Conservation (phyloP, 2,888 invertebrate genomes). For the Lepas anatifera region DNA sequence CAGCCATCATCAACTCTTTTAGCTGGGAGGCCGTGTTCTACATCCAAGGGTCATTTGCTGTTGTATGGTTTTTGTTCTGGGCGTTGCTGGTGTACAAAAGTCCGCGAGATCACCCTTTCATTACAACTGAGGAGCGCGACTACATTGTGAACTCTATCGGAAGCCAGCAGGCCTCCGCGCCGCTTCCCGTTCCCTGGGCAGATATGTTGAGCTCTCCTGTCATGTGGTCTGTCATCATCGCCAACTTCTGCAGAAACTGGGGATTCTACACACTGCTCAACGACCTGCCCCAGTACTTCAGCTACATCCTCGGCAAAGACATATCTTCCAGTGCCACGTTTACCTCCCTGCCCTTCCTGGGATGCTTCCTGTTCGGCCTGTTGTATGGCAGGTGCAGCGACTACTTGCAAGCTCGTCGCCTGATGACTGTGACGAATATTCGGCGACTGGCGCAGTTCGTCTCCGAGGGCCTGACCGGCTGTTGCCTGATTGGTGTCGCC, state of each 20-base stretch:
- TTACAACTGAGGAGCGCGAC: constrained; percentile 11
- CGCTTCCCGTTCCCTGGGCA: not conserved
- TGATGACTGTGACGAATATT: not conserved
- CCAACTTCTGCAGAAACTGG: constrained; percentile 15
- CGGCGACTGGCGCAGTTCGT: constrained; percentile 1
- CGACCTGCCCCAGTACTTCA: constrained; percentile 15
- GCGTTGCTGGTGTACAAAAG: constrained; percentile 8
- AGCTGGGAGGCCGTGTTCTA: constrained; percentile 90
- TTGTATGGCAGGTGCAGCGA: not conserved
- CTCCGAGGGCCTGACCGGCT: constrained; percentile 34
- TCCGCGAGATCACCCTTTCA: constrained; percentile 20
- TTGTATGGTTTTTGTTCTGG: constrained; percentile 20
- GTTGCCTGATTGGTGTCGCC: constrained; percentile 64
- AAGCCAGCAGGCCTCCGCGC: not conserved
- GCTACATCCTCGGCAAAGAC: constrained; percentile 14
- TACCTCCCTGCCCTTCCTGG: constrained; percentile 12
- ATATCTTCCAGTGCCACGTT: constrained; percentile 12
- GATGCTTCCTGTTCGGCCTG: constrained; percentile 4
- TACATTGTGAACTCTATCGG: constrained; percentile 14
- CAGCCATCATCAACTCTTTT: constrained; percentile 59
- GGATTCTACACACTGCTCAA: constrained; percentile 16
- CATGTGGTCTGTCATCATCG: not conserved
- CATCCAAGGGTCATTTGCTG: constrained; percentile 45
- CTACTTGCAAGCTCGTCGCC: not conserved
- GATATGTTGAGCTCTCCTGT: not conserved